Conservation (phyloP, 2,888 invertebrate species). For the Callimorpha dominula region DNA sequence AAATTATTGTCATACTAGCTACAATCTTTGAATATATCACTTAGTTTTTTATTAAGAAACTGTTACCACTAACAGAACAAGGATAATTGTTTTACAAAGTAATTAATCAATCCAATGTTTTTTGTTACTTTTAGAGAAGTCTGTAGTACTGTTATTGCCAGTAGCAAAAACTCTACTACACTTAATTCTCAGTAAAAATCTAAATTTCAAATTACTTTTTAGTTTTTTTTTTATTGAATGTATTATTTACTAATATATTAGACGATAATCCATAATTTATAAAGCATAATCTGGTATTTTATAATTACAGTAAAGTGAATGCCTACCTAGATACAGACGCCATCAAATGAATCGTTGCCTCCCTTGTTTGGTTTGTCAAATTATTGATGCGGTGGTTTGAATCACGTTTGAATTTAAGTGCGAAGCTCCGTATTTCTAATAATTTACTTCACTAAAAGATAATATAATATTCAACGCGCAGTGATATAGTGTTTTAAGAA, state of each 20-base stretch:
- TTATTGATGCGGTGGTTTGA: conserved; percentile 87
- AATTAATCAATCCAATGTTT: conserved; percentile 45
- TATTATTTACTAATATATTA: background rate
- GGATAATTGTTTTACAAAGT: conserved; percentile 39
- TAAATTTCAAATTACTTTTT: background rate
- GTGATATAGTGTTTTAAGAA: conserved; percentile 52
- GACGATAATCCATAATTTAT: background rate
- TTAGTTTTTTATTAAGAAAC: conserved; percentile 19
- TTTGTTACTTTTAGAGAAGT: conserved; percentile 53
- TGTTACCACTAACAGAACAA: conserved; percentile 14
- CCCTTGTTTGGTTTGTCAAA: conserved; percentile 78
- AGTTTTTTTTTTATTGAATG: background rate
- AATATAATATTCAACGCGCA: conserved; percentile 51
- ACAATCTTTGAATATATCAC: background rate
- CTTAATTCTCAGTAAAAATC: background rate
- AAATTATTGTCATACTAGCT: conserved; percentile 16
- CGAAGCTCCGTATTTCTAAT: conserved; percentile 72
- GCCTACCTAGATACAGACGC: conserved; percentile 75
- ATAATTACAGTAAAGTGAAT: conserved; percentile 63
- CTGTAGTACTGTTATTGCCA: conserved; percentile 70
- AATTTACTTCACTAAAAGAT: conserved; percentile 51
- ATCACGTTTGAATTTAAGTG: conserved; percentile 85
- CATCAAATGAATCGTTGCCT: conserved; percentile 64
- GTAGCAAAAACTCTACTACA: conserved; percentile 28
- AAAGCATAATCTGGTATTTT: background rate